A percentile compares a stretch with the other conserved stretches of the same genome.
Evolutionary conservation across 1,140 invertebrate species (phyloP).

Genomic region (Melipona quadrifasciata): DNA sequence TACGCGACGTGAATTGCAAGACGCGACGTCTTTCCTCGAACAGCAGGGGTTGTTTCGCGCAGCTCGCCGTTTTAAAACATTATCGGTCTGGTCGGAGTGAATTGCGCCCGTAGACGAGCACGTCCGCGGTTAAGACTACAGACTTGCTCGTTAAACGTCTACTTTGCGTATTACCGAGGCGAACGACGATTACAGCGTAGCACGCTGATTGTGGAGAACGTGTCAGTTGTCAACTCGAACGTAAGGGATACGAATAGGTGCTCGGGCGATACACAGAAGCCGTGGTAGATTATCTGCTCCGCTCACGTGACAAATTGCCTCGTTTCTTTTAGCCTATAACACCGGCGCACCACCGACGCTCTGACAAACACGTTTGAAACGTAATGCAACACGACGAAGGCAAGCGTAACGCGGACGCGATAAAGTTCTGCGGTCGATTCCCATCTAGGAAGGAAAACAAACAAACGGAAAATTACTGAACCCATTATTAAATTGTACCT

Average conservation of each 20-base stretch:
- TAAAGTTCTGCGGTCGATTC: neutral
- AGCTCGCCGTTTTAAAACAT: neutral
- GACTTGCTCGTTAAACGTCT: neutral
- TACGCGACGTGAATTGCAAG: neutral
- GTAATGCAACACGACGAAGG: neutral
- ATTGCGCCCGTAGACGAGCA: neutral
- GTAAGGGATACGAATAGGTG: neutral
- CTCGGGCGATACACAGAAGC: neutral
- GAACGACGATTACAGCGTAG: neutral
- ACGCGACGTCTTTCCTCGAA: neutral
- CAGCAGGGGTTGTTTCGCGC: neutral
- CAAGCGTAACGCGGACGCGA: neutral
- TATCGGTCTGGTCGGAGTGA: neutral
- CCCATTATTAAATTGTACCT: neutral
- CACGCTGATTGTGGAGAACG: neutral
- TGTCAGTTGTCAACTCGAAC: neutral
- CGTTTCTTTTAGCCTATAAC: neutral
- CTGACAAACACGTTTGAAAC: neutral
- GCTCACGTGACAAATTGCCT: neutral
- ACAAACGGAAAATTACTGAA: neutral
- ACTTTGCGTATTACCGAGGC: neutral
- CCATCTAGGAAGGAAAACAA: neutral
- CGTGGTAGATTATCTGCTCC: neutral
- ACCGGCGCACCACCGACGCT: no score
- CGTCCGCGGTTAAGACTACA: neutral